Evolutionary conservation across 2,797 vertebrate genomes (phyloP).

Genomic region (Microctenopoma lineatum): DNA sequence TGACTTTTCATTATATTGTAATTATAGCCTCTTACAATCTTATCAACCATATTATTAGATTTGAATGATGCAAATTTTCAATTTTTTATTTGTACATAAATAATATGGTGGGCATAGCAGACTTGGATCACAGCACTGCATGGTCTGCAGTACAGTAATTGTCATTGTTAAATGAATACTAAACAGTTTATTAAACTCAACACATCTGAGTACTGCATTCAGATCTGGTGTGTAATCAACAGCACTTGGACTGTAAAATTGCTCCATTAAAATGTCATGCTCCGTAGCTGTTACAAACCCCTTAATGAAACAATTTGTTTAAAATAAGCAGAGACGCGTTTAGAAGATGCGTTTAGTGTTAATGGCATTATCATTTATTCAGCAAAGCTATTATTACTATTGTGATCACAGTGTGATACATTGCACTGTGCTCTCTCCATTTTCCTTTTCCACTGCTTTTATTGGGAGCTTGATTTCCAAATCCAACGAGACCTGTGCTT

Average conservation of each 20-base stretch:
- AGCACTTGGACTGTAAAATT: conserved; percentile 34
- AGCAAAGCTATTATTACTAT: conserved; percentile 32
- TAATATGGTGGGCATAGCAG: conserved; percentile 33
- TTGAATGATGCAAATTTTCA: conserved; percentile 34
- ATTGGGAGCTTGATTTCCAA: conserved; percentile 42
- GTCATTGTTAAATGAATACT: conserved; percentile 12
- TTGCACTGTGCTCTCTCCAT: conserved; percentile 13
- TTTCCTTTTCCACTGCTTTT: conserved; percentile 29
- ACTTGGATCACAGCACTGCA: conserved; percentile 40
- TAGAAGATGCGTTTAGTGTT: conserved; percentile 44
- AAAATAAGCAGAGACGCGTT: conserved; percentile 24
- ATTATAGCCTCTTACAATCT: conserved; percentile 47
- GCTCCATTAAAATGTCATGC: conserved; percentile 49
- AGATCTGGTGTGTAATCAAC: conserved; percentile 33
- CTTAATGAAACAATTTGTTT: conserved; percentile 56
- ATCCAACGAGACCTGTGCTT: conserved; percentile 17
- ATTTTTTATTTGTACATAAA: conserved; percentile 39
- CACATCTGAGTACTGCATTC: conserved; percentile 31
- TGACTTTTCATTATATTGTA: conserved; percentile 38
- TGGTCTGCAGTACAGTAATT: conserved; percentile 4
- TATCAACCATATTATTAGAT: conserved; percentile 43
- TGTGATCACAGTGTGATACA: conserved; percentile 39
- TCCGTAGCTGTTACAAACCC: conserved; percentile 26
- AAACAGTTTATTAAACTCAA: conserved; percentile 37
- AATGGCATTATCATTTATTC: conserved; percentile 52